phyloP scores from a whole-genome alignment of 1,140 invertebrate genomes.

The Panagrolaimus sp. region DNA sequence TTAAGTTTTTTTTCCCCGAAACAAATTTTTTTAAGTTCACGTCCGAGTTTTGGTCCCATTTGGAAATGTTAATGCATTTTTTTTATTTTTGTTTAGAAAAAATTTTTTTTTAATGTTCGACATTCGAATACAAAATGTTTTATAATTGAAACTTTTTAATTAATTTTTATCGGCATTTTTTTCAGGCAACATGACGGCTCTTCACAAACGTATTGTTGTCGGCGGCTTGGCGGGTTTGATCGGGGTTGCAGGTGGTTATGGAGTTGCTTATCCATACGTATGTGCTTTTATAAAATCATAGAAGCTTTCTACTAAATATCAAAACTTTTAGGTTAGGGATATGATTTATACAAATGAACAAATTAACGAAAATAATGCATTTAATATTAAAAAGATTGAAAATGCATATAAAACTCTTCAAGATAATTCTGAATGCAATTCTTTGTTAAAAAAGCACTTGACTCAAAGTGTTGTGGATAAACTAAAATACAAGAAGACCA shows the following conservation, averaged over 20 bases:
- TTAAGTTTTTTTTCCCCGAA: too few relatives aligned
- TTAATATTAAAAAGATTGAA: constrained; percentile 71
- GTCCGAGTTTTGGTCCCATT: too few relatives aligned
- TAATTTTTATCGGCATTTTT: too few relatives aligned
- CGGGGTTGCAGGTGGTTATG: constrained; percentile 22
- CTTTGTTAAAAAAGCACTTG: constrained; percentile 86
- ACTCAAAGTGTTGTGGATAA: constrained; percentile 81
- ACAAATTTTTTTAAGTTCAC: too few relatives aligned
- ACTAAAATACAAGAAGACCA: constrained; percentile 38
- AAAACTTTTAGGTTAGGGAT: constrained; percentile 26
- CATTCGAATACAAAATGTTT: too few relatives aligned
- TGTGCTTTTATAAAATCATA: constrained; percentile 2
- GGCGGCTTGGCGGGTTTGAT: constrained; percentile 17
- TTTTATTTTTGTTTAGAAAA: too few relatives aligned
- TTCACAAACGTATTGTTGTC: constrained; percentile 5
- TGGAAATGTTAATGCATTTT: too few relatives aligned
- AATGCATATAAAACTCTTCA: constrained; percentile 67
- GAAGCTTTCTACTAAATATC: constrained; percentile 22
- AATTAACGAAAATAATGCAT: constrained; percentile 39
- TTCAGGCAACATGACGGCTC: background rate
- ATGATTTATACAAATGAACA: constrained; percentile 23
- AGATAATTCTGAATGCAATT: constrained; percentile 69
- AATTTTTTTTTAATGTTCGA: too few relatives aligned
- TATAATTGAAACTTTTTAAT: too few relatives aligned
- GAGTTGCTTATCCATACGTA: constrained; percentile 10